Percentiles rank a stretch among this genome's conserved stretches.
These are phyloP conservation scores for Phrixothrix hirtus DNA, from an alignment of 2,888 invertebrate species.

Conservation along the genomic window DNA sequence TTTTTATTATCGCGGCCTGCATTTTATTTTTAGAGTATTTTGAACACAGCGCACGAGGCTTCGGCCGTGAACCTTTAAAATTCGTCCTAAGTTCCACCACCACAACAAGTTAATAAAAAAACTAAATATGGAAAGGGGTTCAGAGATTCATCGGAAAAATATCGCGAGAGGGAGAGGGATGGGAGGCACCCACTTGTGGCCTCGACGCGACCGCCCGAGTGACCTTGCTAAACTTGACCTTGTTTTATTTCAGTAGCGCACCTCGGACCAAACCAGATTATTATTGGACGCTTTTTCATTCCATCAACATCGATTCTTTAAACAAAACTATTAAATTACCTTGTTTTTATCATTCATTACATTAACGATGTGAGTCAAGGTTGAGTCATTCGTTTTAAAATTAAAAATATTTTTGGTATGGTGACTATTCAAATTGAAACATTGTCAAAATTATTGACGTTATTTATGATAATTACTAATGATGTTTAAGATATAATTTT, in stretches of 20 bases:
- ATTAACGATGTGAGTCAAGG: too few species aligned
- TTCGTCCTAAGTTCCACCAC: constrained; percentile 11
- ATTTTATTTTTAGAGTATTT: constrained; percentile 24
- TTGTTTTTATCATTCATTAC: too few species aligned
- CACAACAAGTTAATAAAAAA: constrained; percentile 32
- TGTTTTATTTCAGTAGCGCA: constrained; percentile 56
- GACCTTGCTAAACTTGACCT: constrained; percentile 58
- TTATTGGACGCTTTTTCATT: constrained; percentile 27
- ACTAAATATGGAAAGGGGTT: constrained; percentile 28
- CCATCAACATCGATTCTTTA: constrained; percentile 23
- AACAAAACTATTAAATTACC: too few species aligned
- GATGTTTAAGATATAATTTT: too few species aligned
- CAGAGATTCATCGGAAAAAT: constrained; percentile 15
- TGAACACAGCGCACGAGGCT: constrained; percentile 8
- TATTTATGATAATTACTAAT: too few species aligned
- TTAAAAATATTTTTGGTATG: too few species aligned
- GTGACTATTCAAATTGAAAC: too few species aligned
- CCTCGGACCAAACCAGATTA: constrained; percentile 34
- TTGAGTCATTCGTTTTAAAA: too few species aligned
- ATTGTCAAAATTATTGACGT: too few species aligned
- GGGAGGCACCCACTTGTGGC: constrained; percentile 42
- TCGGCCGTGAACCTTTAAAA: constrained; percentile 27
- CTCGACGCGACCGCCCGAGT: constrained; percentile 44
- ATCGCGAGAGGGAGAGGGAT: constrained; percentile 28
- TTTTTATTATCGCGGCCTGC: constrained; percentile 9